A percentile compares a stretch with the other conserved stretches of the same genome.
phyloP scores from a whole-genome alignment of 2,797 vertebrate species.

The Spatula clypeata region DNA sequence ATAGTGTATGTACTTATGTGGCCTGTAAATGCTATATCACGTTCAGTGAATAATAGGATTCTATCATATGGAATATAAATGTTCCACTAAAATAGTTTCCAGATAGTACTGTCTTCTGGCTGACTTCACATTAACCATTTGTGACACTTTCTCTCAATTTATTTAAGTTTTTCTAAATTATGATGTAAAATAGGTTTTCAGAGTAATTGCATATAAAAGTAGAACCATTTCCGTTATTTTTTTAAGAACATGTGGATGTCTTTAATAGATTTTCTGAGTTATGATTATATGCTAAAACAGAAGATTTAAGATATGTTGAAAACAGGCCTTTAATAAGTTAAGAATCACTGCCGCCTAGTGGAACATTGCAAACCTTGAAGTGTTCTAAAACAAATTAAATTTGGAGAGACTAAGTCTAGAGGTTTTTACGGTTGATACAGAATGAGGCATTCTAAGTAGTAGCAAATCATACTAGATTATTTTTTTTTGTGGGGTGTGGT shows the following conservation, averaged over 20 bases:
- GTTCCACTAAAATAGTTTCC: neutral
- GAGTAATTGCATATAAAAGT: neutral
- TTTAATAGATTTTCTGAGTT: neutral
- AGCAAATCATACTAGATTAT: neutral
- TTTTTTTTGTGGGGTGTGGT: neutral
- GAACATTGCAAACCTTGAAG: neutral
- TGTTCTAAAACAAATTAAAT: neutral
- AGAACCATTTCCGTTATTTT: neutral
- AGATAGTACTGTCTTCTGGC: neutral
- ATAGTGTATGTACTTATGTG: neutral
- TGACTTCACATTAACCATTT: neutral
- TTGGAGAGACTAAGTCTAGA: neutral
- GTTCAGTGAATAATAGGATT: neutral
- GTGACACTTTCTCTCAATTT: neutral
- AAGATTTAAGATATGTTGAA: neutral
- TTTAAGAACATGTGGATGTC: neutral
- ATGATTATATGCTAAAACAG: neutral
- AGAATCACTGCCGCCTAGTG: constrained; percentile 1
- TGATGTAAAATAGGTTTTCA: neutral
- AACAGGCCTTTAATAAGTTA: neutral
- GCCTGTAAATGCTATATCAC: neutral
- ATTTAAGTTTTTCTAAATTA: neutral
- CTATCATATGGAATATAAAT: neutral
- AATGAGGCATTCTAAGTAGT: neutral
- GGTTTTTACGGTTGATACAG: neutral